Evolutionary conservation across 2,888 invertebrate genomes (phyloP), one percentile per base, ranked within the genome.

Genomic region (Euzophera pinguis): DNA sequence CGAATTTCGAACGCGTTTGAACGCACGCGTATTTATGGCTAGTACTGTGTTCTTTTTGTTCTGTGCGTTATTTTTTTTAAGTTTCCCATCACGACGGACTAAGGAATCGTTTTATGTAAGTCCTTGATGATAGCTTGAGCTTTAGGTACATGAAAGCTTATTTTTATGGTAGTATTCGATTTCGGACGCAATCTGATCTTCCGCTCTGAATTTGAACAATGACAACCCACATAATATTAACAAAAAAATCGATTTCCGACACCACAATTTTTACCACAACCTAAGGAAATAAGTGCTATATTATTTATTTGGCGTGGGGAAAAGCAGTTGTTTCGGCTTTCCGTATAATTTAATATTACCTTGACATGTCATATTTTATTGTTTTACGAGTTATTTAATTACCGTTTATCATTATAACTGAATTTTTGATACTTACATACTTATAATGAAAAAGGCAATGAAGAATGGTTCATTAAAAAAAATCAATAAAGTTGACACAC

Each of bases 11-110:
- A 45, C 58, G 66, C 67, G 65, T 62, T 56, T 60, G 63, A 62
- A 73, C 74, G 76, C 67, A 67, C 69, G 64, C 68, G 65, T 67
- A 59, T 53, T n/a, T 43, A 34, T 68, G 68, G 62, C 61, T 63
- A 62, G 66, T 62, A 73, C 74, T 72, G 75, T 65, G 65, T 70
- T 69, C 66, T 70, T 78, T 74, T 74, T 72, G 75, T 69, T 71
- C 49, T 57, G 64, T 70, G 65, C 60, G 58, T 62, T 52, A 62
- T 59, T 61, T 63, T 60, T 65, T 61, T 54, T 50, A 50, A 54
- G 56, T 61, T 51, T 37, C 13, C 17, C 29, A 27, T 6, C 35
- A 37, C 43, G 42, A 45, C 51, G 51, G 43, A 37, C 43, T 57
- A 60, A 65, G 71, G 67, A 67, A 56, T 62, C 56, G 60, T 59